phyloP scores from a whole-genome alignment of 2,113 vertebrate genomes.

The Chloebia gouldiae region DNA sequence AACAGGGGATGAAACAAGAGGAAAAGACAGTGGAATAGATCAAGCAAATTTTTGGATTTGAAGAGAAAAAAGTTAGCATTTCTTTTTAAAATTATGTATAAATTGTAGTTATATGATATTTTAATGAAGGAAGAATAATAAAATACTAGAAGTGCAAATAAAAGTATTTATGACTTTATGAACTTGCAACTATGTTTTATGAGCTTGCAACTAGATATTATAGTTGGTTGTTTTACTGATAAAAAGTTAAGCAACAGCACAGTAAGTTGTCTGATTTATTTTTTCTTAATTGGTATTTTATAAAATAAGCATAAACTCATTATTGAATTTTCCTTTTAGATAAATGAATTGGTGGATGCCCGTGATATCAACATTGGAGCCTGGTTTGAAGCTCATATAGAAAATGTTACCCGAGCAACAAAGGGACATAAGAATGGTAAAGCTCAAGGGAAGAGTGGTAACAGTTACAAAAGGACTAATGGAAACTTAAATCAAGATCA shows the following conservation, averaged over 20 bases:
- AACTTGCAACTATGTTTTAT: neutral
- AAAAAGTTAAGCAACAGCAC: neutral
- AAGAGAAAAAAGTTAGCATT: neutral
- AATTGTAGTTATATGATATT: neutral
- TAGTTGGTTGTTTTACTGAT: neutral
- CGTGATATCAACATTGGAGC: conserved; percentile 92
- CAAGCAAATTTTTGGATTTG: neutral
- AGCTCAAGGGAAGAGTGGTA: conserved; percentile 83
- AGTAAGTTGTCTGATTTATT: neutral
- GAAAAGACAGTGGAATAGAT: neutral
- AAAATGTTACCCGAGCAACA: conserved; percentile 83
- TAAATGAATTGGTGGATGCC: conserved; percentile 98
- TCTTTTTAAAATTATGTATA: neutral
- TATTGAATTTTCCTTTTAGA: conserved; percentile 77
- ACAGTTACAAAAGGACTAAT: conserved; percentile 90
- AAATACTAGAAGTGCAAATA: neutral
- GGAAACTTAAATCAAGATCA: conserved; percentile 83
- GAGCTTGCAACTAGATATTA: neutral
- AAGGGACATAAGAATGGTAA: conserved; percentile 86
- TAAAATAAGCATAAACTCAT: conserved; percentile 36
- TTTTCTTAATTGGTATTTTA: neutral
- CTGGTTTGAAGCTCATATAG: conserved; percentile 96
- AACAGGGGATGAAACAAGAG: neutral
- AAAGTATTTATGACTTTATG: neutral
- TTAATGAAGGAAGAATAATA: neutral